Conservation (phyloP, 1,140 invertebrate genomes). For the Drosophila kohkoa region DNA sequence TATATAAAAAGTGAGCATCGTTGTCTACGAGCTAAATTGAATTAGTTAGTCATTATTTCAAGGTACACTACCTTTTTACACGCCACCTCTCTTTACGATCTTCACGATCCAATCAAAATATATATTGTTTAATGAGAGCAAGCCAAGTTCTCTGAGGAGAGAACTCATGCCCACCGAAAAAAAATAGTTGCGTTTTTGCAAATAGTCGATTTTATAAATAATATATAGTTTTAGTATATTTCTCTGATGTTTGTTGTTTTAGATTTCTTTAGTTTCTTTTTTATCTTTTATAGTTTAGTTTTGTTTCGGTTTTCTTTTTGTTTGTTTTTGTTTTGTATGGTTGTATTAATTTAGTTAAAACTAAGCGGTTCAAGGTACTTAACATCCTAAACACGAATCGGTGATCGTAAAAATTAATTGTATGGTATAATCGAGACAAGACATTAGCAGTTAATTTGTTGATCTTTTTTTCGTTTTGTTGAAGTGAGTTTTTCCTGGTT, state of each 20-base stretch:
- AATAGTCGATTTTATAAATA: slow-evolving; percentile 55
- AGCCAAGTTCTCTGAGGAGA: slow-evolving; percentile 18
- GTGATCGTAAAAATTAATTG: slow-evolving; percentile 60
- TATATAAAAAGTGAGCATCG: slow-evolving; percentile 31
- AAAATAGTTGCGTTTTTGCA: slow-evolving; percentile 23
- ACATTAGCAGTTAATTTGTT: slow-evolving; percentile 67
- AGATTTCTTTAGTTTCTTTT: slow-evolving; percentile 3
- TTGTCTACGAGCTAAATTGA: slow-evolving; percentile 42
- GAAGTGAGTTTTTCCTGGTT: slow-evolving; percentile 40
- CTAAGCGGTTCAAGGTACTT: slow-evolving; percentile 77
- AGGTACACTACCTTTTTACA: slow-evolving; percentile 58
- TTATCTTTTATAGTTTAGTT: slow-evolving; percentile 16
- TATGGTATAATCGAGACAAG: slow-evolving; percentile 59
- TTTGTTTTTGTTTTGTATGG: slow-evolving; percentile 32
- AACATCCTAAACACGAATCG: slow-evolving; percentile 77
- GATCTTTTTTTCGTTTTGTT: slow-evolving; percentile 26
- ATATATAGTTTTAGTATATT: slow-evolving; percentile 70
- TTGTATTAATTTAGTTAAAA: slow-evolving; percentile 74
- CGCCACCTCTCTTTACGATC: neutral
- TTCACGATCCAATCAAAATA: slow-evolving; percentile 13
- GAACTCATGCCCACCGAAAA: slow-evolving; percentile 8
- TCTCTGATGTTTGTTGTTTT: slow-evolving; percentile 33
- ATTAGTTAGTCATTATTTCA: slow-evolving; percentile 15
- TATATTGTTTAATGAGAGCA: neutral
- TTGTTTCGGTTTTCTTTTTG: slow-evolving; percentile 28